Evolutionary conservation across 2,113 vertebrate genomes (phyloP).

Genomic region (Fulmarus glacialis): DNA sequence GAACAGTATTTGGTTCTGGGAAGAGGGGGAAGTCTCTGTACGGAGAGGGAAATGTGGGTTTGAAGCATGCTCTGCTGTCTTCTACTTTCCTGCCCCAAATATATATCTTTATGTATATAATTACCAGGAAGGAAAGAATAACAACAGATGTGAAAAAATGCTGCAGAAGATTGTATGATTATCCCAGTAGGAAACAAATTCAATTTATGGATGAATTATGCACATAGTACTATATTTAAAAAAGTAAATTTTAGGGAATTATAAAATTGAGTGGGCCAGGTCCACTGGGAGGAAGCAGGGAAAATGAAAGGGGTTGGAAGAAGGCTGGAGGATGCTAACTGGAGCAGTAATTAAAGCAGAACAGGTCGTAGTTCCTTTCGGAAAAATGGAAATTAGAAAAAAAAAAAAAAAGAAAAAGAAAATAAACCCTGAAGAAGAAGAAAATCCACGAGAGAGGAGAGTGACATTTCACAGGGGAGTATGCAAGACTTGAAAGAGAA

Average conservation of each 20-base stretch:
- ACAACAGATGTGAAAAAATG: not conserved
- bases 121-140: not conserved
- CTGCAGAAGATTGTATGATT: not conserved
- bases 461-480: not conserved
- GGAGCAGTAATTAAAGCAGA: conserved; percentile 26
- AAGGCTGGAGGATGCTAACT: not conserved
- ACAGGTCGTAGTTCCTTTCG: conserved; percentile 14
- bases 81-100: not conserved
- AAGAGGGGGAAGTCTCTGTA: not conserved
- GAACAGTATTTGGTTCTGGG: not conserved
- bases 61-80: not conserved
- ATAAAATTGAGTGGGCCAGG: not conserved
- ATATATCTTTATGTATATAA: not conserved
- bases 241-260: conserved; percentile 48
- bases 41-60: not conserved
- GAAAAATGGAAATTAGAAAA: not conserved
- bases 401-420: not conserved
- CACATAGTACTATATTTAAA: not conserved
- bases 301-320: conserved; percentile 33
- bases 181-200: conserved; percentile 17
- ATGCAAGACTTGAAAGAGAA: not conserved
- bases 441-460: not conserved
- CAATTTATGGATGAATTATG: not conserved
- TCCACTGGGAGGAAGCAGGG: conserved; percentile 24
- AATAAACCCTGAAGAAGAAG: not conserved